phyloP scores from a whole-genome alignment of 1,140 invertebrate species.

The Brachionus calyciflorus region DNA sequence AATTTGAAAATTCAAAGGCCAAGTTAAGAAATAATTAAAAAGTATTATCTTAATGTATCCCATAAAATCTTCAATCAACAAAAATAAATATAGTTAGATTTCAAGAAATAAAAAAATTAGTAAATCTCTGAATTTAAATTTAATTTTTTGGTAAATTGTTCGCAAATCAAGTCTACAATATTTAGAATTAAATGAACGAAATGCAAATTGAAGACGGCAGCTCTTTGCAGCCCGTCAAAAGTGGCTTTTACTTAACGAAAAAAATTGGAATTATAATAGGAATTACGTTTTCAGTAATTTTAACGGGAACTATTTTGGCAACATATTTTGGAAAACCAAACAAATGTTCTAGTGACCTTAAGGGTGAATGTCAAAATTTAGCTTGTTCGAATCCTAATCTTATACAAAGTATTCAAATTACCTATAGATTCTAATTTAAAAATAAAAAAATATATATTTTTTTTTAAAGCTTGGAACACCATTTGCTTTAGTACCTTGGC shows the following conservation, averaged over 20 bases:
- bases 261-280: not conserved
- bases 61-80: no score
- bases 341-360: not conserved
- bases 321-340: constrained; percentile 39
- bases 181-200: no score
- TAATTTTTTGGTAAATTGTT: not conserved
- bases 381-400: not conserved
- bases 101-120: no score
- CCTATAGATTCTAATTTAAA: no score
- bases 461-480: no score
- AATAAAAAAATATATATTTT: no score
- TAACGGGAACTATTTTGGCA: not conserved
- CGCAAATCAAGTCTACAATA: no score
- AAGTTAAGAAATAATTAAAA: no score
- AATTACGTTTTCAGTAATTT: not conserved
- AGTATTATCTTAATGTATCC: no score
- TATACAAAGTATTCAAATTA: not conserved
- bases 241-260: not conserved
- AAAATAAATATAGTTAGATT: no score
- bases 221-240: not conserved
- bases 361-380: not conserved
- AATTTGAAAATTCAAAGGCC: no score
- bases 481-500: no score
- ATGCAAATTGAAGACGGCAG: not conserved
- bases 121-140: not conserved